Base-by-base conservation (phyloP, 2,888 invertebrate genomes). In the Bellardia bayeri region DNA sequence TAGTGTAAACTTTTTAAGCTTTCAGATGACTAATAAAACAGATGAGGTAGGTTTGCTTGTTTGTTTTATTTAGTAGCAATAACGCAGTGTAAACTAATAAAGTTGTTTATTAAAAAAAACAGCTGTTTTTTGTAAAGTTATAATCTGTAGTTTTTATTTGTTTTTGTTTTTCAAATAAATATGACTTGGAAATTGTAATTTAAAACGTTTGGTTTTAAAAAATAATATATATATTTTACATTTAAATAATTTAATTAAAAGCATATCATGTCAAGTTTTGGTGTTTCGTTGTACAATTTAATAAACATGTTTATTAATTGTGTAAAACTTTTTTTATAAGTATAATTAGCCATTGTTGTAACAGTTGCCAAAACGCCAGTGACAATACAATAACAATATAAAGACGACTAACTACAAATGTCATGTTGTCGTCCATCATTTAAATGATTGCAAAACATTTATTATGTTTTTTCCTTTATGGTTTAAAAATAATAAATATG, bases 381-480 rank as follows among this genome's bases (percentile, higher is more conserved):
- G 23, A 45, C 16, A 64, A 30, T 13, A 63, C 42, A 14, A 42
- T n/a, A 45, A 58, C 56, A 72, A 51, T 69, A 49, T 33, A 61
- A 68, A 69, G 23, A 33, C 54, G n/a, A 75, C 54, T 45, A 45
- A 45, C 45, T 45, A 63, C 69, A 85, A 80, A 71, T 71, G 80
- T 81, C 85, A 76, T 81, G 80, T 85, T 85, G 80, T 81, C 85
- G 80, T 75, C 85, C 75, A 81, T 85, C 80, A 85, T 63, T 76
- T 85, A 69, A 85, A 85, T 81, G 45, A 81, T 85, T 85, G 69
- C 85, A 80, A 80, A 83, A 85, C 80, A 74, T 75, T 80, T 85
- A 80, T 80, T 85, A 80, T 85, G 74, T 71, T 85, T 80, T 42
- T 84, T 68, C 42, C 42, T 71, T 51, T 66, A 49, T 30, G 30